Percentiles rank a stretch among this genome's conserved stretches.
Conservation (phyloP, 2,888 invertebrate species). For the Psylliodes chrysocephalus region DNA sequence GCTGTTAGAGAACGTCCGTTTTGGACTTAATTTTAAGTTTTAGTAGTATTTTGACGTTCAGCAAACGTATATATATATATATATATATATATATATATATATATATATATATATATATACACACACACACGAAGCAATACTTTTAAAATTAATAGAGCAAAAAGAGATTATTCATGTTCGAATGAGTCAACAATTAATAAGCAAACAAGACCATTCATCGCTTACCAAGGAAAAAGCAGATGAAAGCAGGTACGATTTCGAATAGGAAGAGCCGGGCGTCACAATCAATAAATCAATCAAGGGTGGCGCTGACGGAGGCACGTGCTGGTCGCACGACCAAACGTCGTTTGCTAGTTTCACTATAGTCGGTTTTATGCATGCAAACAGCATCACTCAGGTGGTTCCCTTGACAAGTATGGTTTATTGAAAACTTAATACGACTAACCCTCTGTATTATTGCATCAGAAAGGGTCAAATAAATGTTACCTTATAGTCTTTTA, state of each 20-base stretch:
- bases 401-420: constrained; percentile 37
- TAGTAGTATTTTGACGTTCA: no score
- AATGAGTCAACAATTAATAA: constrained; percentile 22
- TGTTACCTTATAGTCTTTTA: constrained; percentile 31
- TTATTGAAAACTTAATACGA: constrained; percentile 40
- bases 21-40: no score
- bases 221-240: constrained; percentile 4
- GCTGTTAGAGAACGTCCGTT: no score
- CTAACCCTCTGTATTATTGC: constrained; percentile 32
- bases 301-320: constrained; percentile 42
- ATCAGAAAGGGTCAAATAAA: constrained; percentile 34
- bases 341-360: constrained; percentile 29
- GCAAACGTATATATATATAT: no score
- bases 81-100: no score
- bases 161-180: no score
- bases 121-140: no score
- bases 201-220: constrained; percentile 7
- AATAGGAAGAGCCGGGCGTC: constrained; percentile 36
- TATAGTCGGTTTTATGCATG: constrained; percentile 39
- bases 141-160: no score
- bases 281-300: constrained; percentile 45
- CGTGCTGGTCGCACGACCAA: constrained; percentile 40
- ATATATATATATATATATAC: no score
- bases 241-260: constrained; percentile 19
- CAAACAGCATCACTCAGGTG: constrained; percentile 40